Evolutionary conservation across 2,797 vertebrate species (phyloP), one percentile per base, ranked within the genome.

Genomic region (Coregonus suidteri): DNA sequence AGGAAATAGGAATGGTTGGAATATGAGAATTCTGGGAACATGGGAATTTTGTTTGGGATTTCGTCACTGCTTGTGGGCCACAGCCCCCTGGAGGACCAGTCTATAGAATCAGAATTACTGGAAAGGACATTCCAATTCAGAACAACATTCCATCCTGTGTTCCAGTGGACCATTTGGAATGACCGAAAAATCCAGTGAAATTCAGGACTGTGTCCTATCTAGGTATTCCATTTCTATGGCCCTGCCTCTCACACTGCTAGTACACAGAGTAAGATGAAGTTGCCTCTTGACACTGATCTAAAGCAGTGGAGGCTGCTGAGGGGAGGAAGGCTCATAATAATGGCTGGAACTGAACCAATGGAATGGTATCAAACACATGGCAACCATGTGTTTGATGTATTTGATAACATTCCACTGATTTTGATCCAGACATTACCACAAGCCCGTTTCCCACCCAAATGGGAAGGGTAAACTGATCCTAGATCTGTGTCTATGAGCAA

Each of bases 191-290:
- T 77, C 79, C 69, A 9, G 35, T 81, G 77, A 85, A 83, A 82
- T 79, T 74, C 66, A 64, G 81, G 84, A 79, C 53, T 78, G 72
- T 71, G 80, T 78, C 47, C 77, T 83, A 85, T 85, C 80, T 85
- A 41, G 15, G 79, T 82, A 79, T 88, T 87, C 75, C 83, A 82
- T 54, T 71, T 86, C 84, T 87, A 70, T 76, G 83, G 81, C 82
- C 79, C 81, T 83, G 86, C 90, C 91, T 91, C 88, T 91, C 88
- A 91, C 85, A 90, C 92, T 89, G 81, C 91, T 91, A 86, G 88
- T 88, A 83, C 84, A 85, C 83, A 81, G 76, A 86, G 83, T 75
- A 75, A 72, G 83, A 89, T 31, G 82, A 87, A 80, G 85, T 86
- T 88, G 80, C 84, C 82, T 78, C 4, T 20, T 78, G 82, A 75